Conservation (phyloP, 2,113 vertebrate genomes). For the Oxygymnocypris stewartii region DNA sequence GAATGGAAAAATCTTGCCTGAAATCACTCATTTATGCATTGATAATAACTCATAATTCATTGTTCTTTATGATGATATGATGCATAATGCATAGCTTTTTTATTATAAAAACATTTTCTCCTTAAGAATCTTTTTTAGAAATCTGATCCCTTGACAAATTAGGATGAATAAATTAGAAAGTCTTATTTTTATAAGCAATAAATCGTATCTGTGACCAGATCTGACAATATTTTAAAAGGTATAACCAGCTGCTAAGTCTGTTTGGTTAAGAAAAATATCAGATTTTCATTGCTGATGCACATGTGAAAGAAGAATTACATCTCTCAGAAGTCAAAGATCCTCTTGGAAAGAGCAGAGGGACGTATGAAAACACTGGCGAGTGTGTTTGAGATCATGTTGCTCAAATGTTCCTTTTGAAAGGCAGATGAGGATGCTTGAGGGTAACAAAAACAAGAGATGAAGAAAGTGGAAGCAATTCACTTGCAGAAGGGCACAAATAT, state of each 20-base stretch:
- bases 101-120: not conserved
- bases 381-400: constrained; percentile 18
- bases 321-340: constrained; percentile 20
- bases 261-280: not conserved
- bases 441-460: not conserved
- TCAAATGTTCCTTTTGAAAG: not conserved
- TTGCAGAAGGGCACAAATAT: not conserved
- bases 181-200: not conserved
- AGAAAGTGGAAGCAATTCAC: not conserved
- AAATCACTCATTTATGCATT: not conserved
- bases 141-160: not conserved
- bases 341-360: constrained; percentile 15
- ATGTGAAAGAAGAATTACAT: constrained; percentile 11
- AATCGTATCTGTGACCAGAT: not conserved
- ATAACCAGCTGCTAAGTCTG: not conserved
- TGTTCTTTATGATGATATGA: not conserved
- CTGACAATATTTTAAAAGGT: not conserved
- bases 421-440: constrained; percentile 5
- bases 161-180: not conserved
- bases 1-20: not conserved
- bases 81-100: not conserved
- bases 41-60: not conserved
- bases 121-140: not conserved
- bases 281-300: not conserved
- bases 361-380: constrained; percentile 14